These are phyloP conservation scores for Gastrophysa polygoni DNA, from an alignment of 2,888 invertebrate species.

Conservation along the genomic window DNA sequence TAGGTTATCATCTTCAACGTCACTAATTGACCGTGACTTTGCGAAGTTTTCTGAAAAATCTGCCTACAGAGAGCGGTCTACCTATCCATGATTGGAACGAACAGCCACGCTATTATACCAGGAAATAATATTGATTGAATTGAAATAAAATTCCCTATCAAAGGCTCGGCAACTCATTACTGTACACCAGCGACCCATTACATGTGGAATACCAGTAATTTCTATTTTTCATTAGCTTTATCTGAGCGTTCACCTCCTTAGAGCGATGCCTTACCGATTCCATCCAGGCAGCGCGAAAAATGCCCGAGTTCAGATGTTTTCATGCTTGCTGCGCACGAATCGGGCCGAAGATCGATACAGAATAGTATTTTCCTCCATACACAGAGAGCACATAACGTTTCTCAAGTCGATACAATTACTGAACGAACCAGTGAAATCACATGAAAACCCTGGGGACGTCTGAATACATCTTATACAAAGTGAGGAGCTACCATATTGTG, in stretches of 20 bases:
- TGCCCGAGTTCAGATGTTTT: constrained; percentile 14
- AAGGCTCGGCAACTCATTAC: constrained; percentile 30
- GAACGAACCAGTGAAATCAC: too few relatives aligned
- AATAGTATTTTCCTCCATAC: too few relatives aligned
- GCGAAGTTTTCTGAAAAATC: neutral
- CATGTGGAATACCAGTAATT: constrained; percentile 31
- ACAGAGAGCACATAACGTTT: too few relatives aligned
- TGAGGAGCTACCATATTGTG: too few relatives aligned
- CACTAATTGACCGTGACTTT: neutral
- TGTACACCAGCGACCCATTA: constrained; percentile 26
- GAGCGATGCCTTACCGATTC: constrained; percentile 16
- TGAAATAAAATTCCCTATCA: constrained; percentile 23
- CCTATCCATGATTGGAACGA: constrained; percentile 14
- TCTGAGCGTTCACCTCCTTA: constrained; percentile 19
- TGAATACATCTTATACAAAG: too few relatives aligned
- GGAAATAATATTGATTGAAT: constrained; percentile 20
- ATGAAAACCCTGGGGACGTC: too few relatives aligned
- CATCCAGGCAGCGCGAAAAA: constrained; percentile 24
- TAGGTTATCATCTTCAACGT: too few relatives aligned
- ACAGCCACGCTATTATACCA: constrained; percentile 5
- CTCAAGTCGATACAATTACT: too few relatives aligned
- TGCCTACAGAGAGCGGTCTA: neutral
- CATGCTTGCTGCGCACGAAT: constrained; percentile 26
- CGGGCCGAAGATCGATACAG: constrained; percentile 1
- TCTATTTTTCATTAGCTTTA: constrained; percentile 28